Base-by-base conservation (phyloP, 1,140 invertebrate genomes). In the Arion vulgaris region DNA sequence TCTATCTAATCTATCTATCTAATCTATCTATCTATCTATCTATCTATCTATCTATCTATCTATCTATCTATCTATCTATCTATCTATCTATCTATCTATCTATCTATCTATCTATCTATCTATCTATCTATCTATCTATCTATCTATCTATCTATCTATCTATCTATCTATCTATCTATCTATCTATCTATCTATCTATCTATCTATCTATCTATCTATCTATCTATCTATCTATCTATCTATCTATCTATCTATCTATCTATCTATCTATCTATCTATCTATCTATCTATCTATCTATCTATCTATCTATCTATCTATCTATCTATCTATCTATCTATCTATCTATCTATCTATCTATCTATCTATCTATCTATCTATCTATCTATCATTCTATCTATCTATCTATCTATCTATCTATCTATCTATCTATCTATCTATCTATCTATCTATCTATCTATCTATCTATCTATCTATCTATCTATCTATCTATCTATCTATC, bases 311-410 rank as follows among this genome's bases (percentile, higher is more conserved):
- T 45, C 41, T 5, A 5, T 7, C 41, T 45, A 7, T 45, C 41
- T 45, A 15, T 45, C 41, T 45, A 7, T 45, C 41, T 45, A 5
- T 36, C 32, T 32, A 4, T 39, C 68, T 39, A 1, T 71, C 68
- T 74, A 9, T 74, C n/a, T 74, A 13, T 74, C 72, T 74, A 1
- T 74, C 36, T 74, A 9, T 45, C 39, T 74, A 5, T 74, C 36
- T 45, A 23, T 74, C 72, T 74, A 5, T 74, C 72, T 74, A 23
- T 74, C 36, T 74, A 15, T 45, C 41, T 45, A 7, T 74, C 72
- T 74, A 9, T 45, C 36, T 74, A 9, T 45, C 72, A 11, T 41
- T 74, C 36, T 74, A 9, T 74, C 72, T 45, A 9, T 74, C 72
- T 45, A 9, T 74, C 51, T 77, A 2, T 57, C 51, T 77, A 36